phyloP scores from a whole-genome alignment of 1,140 invertebrate genomes.

The Chironomus tepperi region DNA sequence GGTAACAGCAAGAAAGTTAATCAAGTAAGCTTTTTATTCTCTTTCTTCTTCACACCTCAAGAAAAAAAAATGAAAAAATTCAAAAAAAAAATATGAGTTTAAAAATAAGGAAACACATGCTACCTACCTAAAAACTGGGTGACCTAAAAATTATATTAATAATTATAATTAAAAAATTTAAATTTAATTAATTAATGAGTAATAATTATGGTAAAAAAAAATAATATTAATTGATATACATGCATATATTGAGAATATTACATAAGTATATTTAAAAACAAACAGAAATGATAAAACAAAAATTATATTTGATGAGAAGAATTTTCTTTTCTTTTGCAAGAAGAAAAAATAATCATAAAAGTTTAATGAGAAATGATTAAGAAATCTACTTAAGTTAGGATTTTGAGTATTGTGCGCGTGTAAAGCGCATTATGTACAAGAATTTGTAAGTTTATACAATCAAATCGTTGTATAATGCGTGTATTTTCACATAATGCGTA shows the following conservation, averaged over 20 bases:
- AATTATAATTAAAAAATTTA: no score
- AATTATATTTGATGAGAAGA: no score
- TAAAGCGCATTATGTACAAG: no score
- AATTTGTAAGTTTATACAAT: no score
- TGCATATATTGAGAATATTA: conserved; percentile 9
- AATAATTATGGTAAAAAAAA: background rate
- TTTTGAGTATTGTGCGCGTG: no score
- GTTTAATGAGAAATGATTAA: no score
- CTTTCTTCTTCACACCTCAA: conserved; percentile 16
- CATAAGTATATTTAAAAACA: background rate
- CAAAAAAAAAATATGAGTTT: conserved; percentile 17
- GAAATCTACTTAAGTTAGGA: no score
- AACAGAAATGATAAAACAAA: background rate
- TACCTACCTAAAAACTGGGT: conserved; percentile 12
- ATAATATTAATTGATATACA: background rate
- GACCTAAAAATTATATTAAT: background rate
- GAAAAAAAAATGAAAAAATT: conserved; percentile 22
- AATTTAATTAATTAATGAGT: no score
- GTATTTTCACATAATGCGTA: no score
- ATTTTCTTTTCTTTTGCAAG: no score
- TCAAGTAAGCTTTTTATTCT: conserved; percentile 23
- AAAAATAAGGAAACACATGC: conserved; percentile 7
- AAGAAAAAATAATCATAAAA: no score
- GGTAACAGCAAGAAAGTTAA: conserved; percentile 25
- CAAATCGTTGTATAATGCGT: no score